A percentile compares a stretch with the other conserved stretches of the same genome.
Evolutionary conservation across 2,888 invertebrate genomes (phyloP).

Genomic region (Patella caerulea): DNA sequence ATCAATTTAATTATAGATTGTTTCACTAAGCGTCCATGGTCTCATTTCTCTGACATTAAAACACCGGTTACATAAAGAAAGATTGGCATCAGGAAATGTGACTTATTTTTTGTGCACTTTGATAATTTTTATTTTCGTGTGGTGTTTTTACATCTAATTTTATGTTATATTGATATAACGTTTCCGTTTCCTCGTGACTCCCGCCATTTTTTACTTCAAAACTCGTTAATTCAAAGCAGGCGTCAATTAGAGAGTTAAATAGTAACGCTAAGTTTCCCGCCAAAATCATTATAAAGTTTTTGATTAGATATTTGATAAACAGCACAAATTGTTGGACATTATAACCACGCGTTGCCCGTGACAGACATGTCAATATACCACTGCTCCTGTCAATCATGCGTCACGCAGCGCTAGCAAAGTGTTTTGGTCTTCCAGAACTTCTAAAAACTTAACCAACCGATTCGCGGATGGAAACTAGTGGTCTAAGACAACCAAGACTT

Average conservation of each 20-base stretch:
- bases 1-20: too few species aligned
- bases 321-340: conserved; percentile 12
- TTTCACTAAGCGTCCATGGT: too few species aligned
- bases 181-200: neutral
- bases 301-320: conserved; percentile 8
- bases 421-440: too few species aligned
- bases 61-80: too few species aligned
- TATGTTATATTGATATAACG: conserved; percentile 13
- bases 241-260: neutral
- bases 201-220: neutral
- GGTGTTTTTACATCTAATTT: conserved; percentile 7
- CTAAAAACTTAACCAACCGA: too few species aligned
- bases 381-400: conserved; percentile 2
- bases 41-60: too few species aligned
- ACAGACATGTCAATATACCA: neutral
- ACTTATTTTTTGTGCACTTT: too few species aligned
- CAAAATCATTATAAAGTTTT: conserved; percentile 5
- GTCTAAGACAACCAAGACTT: neutral
- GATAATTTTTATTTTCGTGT: too few species aligned
- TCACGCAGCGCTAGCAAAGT: neutral
- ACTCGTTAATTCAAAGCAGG: conserved; percentile 4
- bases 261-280: conserved; percentile 7
- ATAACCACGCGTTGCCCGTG: conserved; percentile 2
- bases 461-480: too few species aligned
- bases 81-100: too few species aligned